Percentiles rank a stretch among this genome's conserved stretches.
phyloP scores from a whole-genome alignment of 2,113 vertebrate species.

The Bubalus kerabau region DNA sequence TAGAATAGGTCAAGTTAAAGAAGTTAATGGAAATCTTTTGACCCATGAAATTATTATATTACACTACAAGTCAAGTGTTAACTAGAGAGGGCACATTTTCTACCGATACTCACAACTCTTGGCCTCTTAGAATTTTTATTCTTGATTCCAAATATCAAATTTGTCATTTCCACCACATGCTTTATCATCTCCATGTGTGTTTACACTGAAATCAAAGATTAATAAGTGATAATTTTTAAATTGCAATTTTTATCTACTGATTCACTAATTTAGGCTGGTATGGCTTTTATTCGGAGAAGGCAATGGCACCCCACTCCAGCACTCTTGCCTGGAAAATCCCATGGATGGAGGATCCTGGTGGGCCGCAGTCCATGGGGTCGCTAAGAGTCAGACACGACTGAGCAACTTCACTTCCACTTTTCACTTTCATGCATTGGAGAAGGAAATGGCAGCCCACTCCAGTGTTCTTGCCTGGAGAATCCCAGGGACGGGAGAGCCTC shows the following conservation, averaged over 20 bases:
- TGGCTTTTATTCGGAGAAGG: background rate
- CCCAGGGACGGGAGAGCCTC: too few species aligned
- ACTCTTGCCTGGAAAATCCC: too few species aligned
- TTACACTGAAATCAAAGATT: background rate
- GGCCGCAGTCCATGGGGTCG: too few species aligned
- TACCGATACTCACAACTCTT: background rate
- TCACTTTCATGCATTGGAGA: too few species aligned
- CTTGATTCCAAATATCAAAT: background rate
- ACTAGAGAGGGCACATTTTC: background rate
- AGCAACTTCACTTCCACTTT: too few species aligned
- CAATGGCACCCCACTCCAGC: too few species aligned
- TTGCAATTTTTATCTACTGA: background rate
- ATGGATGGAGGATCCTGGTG: too few species aligned
- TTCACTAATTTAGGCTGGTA: background rate
- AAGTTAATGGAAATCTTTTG: slow-evolving; percentile 8
- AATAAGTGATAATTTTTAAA: background rate
- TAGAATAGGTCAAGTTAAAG: background rate
- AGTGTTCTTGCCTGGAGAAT: too few species aligned
- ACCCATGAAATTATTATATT: background rate
- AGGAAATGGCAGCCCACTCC: too few species aligned
- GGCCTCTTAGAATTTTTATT: background rate
- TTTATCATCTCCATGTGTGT: background rate
- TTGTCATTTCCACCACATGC: background rate
- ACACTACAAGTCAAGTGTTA: background rate
- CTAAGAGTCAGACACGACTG: too few species aligned